phyloP scores from a whole-genome alignment of 2,113 vertebrate genomes.

The Saccopteryx leptura region DNA sequence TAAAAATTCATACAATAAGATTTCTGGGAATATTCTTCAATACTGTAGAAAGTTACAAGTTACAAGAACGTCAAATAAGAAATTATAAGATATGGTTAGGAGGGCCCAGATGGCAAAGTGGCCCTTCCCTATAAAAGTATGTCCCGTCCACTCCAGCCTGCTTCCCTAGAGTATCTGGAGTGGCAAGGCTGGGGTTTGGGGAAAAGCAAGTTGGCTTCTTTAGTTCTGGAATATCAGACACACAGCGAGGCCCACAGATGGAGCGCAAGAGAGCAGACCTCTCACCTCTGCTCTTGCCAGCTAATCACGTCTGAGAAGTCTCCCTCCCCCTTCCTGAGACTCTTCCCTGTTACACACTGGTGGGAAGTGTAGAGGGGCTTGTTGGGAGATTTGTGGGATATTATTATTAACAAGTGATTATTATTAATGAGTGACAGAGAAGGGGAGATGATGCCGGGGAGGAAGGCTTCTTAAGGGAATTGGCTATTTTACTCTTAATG shows the following conservation, averaged over 20 bases:
- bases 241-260: neutral
- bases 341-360: neutral
- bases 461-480: neutral
- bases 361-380: neutral
- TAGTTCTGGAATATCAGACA: neutral
- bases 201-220: neutral
- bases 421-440: neutral
- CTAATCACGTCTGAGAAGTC: neutral
- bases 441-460: neutral
- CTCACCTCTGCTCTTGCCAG: neutral
- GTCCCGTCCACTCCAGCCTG: neutral
- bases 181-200: neutral
- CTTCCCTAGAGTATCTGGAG: neutral
- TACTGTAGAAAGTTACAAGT: neutral
- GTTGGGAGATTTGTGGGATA: neutral
- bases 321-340: neutral
- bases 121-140: neutral
- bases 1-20: neutral
- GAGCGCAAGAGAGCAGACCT: neutral
- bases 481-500: neutral
- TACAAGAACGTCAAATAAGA: neutral
- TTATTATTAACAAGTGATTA: neutral
- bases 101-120: neutral
- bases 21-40: neutral
- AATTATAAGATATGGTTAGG: neutral